A percentile compares a stretch with the other conserved stretches of the same genome.
Conservation (phyloP, 2,113 vertebrate genomes). For the Marmota monax region DNA sequence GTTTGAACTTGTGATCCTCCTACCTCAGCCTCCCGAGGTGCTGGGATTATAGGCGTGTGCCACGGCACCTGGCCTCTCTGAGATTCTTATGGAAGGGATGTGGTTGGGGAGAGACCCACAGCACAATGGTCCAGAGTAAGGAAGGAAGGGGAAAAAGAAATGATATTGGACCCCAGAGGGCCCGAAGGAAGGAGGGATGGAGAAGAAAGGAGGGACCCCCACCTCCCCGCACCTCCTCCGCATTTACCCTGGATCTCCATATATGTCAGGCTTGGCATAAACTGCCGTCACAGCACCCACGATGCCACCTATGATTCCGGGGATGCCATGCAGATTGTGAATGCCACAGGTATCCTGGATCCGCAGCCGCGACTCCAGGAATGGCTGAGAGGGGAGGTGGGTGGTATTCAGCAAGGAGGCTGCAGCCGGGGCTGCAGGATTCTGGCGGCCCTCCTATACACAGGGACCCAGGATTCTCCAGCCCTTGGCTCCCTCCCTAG, state of each 20-base stretch:
- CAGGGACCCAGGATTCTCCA: neutral
- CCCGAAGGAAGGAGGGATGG: neutral
- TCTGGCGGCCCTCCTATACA: neutral
- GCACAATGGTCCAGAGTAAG: neutral
- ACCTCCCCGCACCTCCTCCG: fast-evolving
- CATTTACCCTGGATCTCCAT: conserved; percentile 90
- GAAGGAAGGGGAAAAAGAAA: neutral
- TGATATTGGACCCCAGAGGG: neutral
- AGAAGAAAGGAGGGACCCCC: neutral
- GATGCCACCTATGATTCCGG: conserved; percentile 94
- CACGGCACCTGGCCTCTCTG: neutral
- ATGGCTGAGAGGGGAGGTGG: conserved; percentile 88
- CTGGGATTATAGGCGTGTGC: no score
- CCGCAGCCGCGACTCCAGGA: conserved; percentile 91
- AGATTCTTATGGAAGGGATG: neutral
- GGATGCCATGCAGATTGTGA: conserved; percentile 96
- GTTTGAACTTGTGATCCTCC: no score
- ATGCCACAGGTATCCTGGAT: conserved; percentile 97
- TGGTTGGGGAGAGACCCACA: neutral
- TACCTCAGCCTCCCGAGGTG: no score
- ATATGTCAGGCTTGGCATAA: conserved; percentile 86
- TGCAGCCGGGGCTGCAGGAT: neutral
- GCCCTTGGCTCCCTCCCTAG: neutral
- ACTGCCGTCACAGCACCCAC: conserved; percentile 94
- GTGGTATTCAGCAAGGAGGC: neutral